Evolutionary conservation across 2,113 vertebrate genomes (phyloP).

Genomic region (Psophia crepitans): DNA sequence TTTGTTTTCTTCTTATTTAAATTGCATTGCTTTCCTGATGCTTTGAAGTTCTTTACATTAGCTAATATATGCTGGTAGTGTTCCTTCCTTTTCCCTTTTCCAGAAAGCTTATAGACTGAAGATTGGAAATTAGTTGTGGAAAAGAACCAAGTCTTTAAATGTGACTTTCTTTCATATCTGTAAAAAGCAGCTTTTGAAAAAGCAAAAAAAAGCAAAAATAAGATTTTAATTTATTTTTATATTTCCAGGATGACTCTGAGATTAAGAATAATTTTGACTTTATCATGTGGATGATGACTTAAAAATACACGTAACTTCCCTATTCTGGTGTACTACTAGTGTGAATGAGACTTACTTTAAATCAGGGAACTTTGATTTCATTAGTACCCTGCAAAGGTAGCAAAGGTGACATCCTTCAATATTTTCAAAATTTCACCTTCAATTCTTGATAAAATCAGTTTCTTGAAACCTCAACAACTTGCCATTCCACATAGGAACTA

Average conservation of each 20-base stretch:
- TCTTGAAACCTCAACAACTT: not conserved
- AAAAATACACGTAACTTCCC: not conserved
- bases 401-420: not conserved
- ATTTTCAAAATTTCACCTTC: not conserved
- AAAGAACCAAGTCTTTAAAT: not conserved
- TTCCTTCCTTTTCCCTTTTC: not conserved
- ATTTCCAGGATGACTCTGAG: not conserved
- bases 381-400: not conserved
- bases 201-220: not conserved
- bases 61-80: not conserved
- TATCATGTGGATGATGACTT: not conserved
- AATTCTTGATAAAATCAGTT: not conserved
- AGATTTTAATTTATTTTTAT: not conserved
- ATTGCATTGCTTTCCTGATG: not conserved
- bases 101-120: not conserved
- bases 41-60: not conserved
- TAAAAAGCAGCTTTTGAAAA: not conserved
- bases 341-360: not conserved
- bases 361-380: not conserved
- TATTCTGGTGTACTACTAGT: not conserved
- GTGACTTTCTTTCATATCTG: not conserved
- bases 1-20: not conserved
- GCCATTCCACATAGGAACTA: not conserved
- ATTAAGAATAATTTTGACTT: not conserved
- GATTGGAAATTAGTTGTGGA: not conserved